Evolutionary conservation across 2,797 vertebrate genomes (phyloP).

Genomic region (Enteromius trimaculatus): DNA sequence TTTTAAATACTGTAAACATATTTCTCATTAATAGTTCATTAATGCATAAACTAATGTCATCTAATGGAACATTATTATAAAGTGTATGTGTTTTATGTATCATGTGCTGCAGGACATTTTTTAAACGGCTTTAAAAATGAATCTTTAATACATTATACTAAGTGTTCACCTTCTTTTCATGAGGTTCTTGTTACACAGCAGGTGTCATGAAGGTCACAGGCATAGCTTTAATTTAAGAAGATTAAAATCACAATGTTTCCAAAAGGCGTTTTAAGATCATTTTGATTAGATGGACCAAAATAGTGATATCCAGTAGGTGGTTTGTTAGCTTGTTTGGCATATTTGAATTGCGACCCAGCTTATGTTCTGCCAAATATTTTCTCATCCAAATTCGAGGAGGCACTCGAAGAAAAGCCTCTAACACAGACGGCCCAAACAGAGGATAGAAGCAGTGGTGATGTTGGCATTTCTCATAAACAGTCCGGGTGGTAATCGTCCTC

Average conservation of each 20-base stretch:
- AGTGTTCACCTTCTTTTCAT: conserved; percentile 1
- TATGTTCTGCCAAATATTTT: not conserved
- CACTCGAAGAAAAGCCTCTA: not conserved
- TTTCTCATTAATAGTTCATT: too few relatives aligned
- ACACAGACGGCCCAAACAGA: conserved; percentile 33
- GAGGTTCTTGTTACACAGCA: not conserved
- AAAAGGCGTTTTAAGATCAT: not conserved
- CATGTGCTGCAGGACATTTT: not conserved
- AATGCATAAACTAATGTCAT: too few relatives aligned
- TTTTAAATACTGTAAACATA: too few relatives aligned
- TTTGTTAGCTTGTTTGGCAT: not conserved
- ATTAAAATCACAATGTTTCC: not conserved
- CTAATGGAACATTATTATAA: too few relatives aligned
- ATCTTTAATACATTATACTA: conserved; percentile 13
- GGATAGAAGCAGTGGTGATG: conserved; percentile 57
- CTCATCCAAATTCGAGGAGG: not conserved
- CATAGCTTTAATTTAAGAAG: conserved; percentile 21
- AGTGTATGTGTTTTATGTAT: too few relatives aligned
- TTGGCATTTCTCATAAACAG: conserved; percentile 59
- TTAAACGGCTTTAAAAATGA: not conserved
- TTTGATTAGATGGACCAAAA: not conserved
- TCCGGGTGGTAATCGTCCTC: conserved; percentile 52
- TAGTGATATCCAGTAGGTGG: not conserved
- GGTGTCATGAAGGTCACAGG: not conserved
- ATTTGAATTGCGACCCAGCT: not conserved